Percentiles rank a stretch among this genome's conserved stretches.
phyloP scores from a whole-genome alignment of 2,888 invertebrate genomes.

The Drosophila anomalipes region DNA sequence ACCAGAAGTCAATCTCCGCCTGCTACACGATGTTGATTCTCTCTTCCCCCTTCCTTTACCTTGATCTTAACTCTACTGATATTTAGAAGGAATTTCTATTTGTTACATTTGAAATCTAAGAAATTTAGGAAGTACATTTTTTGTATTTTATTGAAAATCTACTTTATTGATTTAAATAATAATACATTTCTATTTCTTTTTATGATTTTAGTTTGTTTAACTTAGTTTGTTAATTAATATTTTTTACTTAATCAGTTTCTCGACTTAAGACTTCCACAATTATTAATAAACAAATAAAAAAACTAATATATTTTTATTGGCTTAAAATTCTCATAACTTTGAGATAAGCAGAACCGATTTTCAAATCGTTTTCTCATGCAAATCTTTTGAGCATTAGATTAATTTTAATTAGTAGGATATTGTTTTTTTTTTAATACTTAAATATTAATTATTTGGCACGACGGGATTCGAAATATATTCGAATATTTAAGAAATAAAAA shows the following conservation, averaged over 20 bases:
- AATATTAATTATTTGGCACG: neutral
- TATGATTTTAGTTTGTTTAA: neutral
- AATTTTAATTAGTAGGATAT: neutral
- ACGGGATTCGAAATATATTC: neutral
- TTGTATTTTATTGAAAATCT: neutral
- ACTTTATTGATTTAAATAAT: neutral
- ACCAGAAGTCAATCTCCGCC: conserved; percentile 66
- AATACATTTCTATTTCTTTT: neutral
- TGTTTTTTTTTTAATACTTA: neutral
- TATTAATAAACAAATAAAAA: neutral
- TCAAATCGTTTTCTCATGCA: neutral
- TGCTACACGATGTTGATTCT: neutral
- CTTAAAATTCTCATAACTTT: neutral
- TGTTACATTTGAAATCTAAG: neutral
- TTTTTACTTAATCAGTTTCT: neutral
- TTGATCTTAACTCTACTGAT: neutral
- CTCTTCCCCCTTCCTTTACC: neutral
- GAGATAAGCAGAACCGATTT: neutral
- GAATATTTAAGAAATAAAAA: neutral
- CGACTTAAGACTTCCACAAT: neutral
- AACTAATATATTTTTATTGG: neutral
- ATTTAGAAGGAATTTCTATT: neutral
- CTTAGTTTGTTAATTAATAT: neutral
- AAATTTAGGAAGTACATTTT: neutral
- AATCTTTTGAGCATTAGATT: neutral